Evolutionary conservation across 2,888 invertebrate genomes (phyloP), one percentile per base, ranked within the genome.

Genomic region (Dorcus parallelipipedus): DNA sequence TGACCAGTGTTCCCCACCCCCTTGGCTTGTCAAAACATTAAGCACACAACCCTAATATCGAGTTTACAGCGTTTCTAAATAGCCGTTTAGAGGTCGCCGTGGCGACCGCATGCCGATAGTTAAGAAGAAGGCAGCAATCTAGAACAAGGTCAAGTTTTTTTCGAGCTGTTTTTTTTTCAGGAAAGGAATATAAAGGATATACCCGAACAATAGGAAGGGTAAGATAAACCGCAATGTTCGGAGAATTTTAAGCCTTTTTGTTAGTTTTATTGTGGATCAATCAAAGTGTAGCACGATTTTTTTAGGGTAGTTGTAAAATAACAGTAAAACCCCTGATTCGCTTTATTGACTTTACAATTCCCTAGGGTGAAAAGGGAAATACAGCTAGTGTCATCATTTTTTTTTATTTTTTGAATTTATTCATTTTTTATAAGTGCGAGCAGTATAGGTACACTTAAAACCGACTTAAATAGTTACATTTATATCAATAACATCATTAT

Each of bases 1-100:
- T 49, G 49, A 9, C 49, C 39, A 14, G 26, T 58, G 53, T 63
- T 58, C 67, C 67, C 71, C 68, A 69, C 70, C 71, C 69, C 67
- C 69, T 54, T 61, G 63, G 63, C 53, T 62, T 60, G 65, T 62
- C 67, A 64, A 72, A 70, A 71, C 71, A 72, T 72, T 72, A 71
- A 68, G 69, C 70, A 68, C 62, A 71, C 73, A 74, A 75, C 76
- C 73, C 73, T 70, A 71, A 73, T 69, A 69, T 69, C 66, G 64
- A 68, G 65, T 68, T 70, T 69, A 67, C 67, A 70, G 64, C 67
- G 65, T 69, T 64, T 65, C 66, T 64, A 63, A 71, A 72, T 66
- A 63, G 67, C 67, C 67, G 58, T 68, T 69, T 71, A 64, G 69
- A 70, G 73, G 73, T 72, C 71, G 63, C 57, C 61, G 41, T 26